A percentile compares a stretch with the other conserved stretches of the same genome.
Evolutionary conservation across 1,140 invertebrate genomes (phyloP).

Genomic region (Procambarus clarkii): DNA sequence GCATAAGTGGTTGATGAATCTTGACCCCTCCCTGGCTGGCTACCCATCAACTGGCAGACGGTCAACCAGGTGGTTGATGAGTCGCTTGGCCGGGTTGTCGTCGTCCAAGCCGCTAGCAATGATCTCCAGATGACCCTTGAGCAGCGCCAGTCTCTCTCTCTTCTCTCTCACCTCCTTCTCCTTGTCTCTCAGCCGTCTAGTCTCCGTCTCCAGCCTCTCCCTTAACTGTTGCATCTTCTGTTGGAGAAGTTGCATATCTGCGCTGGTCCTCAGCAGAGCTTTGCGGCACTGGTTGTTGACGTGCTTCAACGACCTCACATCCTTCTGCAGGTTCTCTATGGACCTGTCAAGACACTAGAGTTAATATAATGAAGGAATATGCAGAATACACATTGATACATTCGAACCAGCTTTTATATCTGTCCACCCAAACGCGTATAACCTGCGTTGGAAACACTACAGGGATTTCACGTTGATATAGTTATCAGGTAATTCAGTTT

Average conservation of each 20-base stretch:
- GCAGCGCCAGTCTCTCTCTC: neutral
- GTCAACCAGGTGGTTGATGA: neutral
- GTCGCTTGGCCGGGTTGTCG: constrained; percentile 6
- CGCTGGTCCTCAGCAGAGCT: neutral
- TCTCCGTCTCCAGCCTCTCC: neutral
- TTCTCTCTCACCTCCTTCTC: neutral
- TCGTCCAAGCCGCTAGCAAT: constrained; percentile 2
- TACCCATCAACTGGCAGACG: neutral
- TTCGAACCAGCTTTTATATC: too few relatives aligned
- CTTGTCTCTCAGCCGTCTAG: neutral
- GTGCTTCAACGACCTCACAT: neutral
- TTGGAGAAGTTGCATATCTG: neutral
- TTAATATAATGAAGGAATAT: too few relatives aligned
- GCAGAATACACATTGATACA: too few relatives aligned
- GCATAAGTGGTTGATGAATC: too few relatives aligned
- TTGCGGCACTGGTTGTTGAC: neutral
- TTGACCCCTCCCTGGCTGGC: too few relatives aligned
- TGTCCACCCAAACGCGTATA: too few relatives aligned
- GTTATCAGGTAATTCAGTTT: too few relatives aligned
- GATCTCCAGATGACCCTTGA: constrained; percentile 19
- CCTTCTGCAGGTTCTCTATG: neutral
- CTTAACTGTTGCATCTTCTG: neutral
- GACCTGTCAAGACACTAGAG: neutral
- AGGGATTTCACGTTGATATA: too few relatives aligned
- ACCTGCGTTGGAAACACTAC: too few relatives aligned